Base-by-base conservation (phyloP, 1,140 invertebrate genomes). In the Nixonia krombeini region DNA sequence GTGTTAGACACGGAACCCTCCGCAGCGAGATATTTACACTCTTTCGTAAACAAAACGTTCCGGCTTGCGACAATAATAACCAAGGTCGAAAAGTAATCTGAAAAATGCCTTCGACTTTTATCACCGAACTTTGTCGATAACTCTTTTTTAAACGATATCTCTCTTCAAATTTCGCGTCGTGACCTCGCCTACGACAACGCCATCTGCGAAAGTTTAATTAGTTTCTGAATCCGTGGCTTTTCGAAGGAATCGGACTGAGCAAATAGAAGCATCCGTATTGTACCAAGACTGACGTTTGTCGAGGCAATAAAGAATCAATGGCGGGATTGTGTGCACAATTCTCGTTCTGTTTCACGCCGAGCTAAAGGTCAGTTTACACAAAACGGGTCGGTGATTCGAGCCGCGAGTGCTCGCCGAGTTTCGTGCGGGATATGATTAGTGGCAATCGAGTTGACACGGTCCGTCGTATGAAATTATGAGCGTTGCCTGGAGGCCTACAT, bases 361-460 rank as follows among this genome's bases (percentile, higher is more conserved):
- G 53, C 25, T 65, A 65, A 65, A 65, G 62, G 62, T 65, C 62
- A 65, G 44, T 58, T 65, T 42, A 41, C 53, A 53, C 62, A 63
- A 65, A 65, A 65, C 62, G 42, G 62, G 62, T 65, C 53, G 62
- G 47, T 42, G 62, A 65, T 65, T 53, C 52, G 53, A 58, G 29
- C 8, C 35, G n/a, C n/a, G 15, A 26, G n/a, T 23, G 35, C 55
- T 57, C 33, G 28, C 52, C 53, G 49, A 59, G 55, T 55, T 66
- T 66, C 53, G 53, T 69, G 58, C 65, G 45, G 50, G 37, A 51
- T 70, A 59, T 51, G 67, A 59, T 65, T 70, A 58, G 45, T 58
- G 46, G 57, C 62, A 65, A 57, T 51, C 31, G 67, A 59, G 55
- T 61, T 59, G 44, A 61, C 50, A 55, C 52, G 50, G 67, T 61